These are phyloP conservation scores for Melitaea athalia DNA, from an alignment of 2,888 invertebrate species.

Conservation along the genomic window DNA sequence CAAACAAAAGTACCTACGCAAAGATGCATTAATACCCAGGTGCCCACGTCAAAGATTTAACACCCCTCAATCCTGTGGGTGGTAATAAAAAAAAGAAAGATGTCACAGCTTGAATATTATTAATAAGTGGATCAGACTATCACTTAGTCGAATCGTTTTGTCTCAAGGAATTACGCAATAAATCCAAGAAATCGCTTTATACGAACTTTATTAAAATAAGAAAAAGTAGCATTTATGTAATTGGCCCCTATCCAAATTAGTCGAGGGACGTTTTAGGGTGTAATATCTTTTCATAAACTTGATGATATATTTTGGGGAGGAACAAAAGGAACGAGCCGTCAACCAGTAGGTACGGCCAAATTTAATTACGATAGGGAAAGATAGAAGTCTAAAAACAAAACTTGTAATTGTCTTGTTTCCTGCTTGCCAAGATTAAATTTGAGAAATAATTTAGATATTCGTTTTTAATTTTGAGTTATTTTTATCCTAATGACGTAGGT, in stretches of 20 bases:
- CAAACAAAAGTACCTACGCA: too few relatives aligned
- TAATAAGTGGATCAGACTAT: slow-evolving; percentile 14
- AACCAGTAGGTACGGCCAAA: slow-evolving; percentile 70
- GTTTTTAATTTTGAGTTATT: not conserved
- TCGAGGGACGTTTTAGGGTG: slow-evolving; percentile 57
- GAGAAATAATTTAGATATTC: slow-evolving; percentile 5
- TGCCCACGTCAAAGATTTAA: too few relatives aligned
- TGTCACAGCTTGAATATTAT: slow-evolving; percentile 25
- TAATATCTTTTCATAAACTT: slow-evolving; percentile 78
- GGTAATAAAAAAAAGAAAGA: not conserved
- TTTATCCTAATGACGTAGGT: too few relatives aligned
- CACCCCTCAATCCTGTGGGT: not conserved
- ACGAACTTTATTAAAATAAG: slow-evolving; percentile 58
- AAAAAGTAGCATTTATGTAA: slow-evolving; percentile 49
- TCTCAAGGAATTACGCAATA: slow-evolving; percentile 18
- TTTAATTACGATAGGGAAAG: slow-evolving; percentile 70
- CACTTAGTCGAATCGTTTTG: slow-evolving; percentile 12
- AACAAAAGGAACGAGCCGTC: slow-evolving; percentile 79
- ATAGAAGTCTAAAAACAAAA: slow-evolving; percentile 57
- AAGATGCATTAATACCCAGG: too few relatives aligned
- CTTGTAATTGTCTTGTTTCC: slow-evolving; percentile 5
- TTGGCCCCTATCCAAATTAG: slow-evolving; percentile 47
- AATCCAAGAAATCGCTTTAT: slow-evolving; percentile 62
- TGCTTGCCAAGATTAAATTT: not conserved
- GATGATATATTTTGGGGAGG: slow-evolving; percentile 69